Evolutionary conservation across 2,797 vertebrate genomes (phyloP).

Genomic region (Alcedo quadribrachys): DNA sequence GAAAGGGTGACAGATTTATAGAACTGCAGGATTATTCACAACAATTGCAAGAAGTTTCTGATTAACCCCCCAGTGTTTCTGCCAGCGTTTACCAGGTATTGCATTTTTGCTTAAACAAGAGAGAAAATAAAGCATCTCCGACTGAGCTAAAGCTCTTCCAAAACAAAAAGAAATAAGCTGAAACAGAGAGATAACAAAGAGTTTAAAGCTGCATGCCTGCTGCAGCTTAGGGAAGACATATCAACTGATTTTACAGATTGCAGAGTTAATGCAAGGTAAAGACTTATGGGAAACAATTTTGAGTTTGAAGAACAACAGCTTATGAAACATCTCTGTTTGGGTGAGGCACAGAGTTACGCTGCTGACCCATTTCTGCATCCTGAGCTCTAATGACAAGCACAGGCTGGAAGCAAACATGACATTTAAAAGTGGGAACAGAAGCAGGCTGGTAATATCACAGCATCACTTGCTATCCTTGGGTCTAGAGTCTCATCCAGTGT

Average conservation of each 20-base stretch:
- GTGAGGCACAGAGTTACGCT: neutral
- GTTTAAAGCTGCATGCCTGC: neutral
- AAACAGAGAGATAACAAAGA: neutral
- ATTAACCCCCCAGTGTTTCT: neutral
- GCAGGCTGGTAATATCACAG: neutral
- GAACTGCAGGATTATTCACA: neutral
- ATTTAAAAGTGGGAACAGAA: neutral
- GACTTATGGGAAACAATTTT: neutral
- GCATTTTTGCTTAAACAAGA: neutral
- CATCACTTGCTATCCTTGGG: neutral
- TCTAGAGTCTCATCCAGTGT: neutral
- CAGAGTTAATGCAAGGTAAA: neutral
- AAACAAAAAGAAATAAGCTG: neutral
- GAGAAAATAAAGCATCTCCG: neutral
- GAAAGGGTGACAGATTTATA: neutral
- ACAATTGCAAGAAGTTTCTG: neutral
- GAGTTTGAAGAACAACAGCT: neutral
- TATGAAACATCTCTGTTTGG: neutral
- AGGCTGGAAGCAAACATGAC: neutral
- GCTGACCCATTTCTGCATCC: neutral
- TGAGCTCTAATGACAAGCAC: accelerated
- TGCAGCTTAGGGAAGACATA: neutral
- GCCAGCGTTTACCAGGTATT: neutral
- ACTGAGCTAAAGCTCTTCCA: neutral
- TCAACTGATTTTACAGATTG: neutral